Base-by-base conservation (phyloP, 2,888 invertebrate genomes). In the Stictocephala bisonia region DNA sequence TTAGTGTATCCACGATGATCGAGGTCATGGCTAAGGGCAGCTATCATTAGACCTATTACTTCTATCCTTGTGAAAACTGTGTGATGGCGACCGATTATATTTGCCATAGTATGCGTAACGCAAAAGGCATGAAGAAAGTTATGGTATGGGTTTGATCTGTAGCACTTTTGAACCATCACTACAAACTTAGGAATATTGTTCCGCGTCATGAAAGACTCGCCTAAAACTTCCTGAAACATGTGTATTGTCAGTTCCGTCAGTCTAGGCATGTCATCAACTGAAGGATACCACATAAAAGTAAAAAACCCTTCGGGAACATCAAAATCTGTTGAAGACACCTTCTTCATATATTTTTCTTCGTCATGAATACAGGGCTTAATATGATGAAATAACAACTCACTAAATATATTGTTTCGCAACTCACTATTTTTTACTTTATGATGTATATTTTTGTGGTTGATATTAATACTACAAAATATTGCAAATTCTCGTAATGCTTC, bases 1-100 rank as follows among this genome's bases (percentile, higher is more conserved):
- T 90, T 90, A 76, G 89, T 90, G 80, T 83, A 86, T 0, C 90
- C 90, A 0, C 86, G 87, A 79, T 90, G 90, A 82, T 90, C 90
- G 56, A 89, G 78, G 81, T 90, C 90, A 79, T 90, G 90, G 80
- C 88, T 87, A 0, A 90, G 80, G 0, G 88, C 87, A 0, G 88
- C 85, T 41, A 89, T 80, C 83, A 90, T 84, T 29, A 90, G 82
- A 0, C 86, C 86, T 74, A 86, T 84, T 0, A 84, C 84, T 85
- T 89, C 88, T 69, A 83, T 76, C 73, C 83, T 82, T 76, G 85
- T 84, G 77, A 88, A 88, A 73, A 83, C 80, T 1, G 85, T 86
- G 4, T 77, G 71, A 77, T 89, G 88, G 71, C 84, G 85, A 22
- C 79, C 80, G 20, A 89, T 80, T 31, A 90, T 86, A 74, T 88